Conservation (phyloP, 2,797 vertebrate genomes). For the Lacerta bilineata region DNA sequence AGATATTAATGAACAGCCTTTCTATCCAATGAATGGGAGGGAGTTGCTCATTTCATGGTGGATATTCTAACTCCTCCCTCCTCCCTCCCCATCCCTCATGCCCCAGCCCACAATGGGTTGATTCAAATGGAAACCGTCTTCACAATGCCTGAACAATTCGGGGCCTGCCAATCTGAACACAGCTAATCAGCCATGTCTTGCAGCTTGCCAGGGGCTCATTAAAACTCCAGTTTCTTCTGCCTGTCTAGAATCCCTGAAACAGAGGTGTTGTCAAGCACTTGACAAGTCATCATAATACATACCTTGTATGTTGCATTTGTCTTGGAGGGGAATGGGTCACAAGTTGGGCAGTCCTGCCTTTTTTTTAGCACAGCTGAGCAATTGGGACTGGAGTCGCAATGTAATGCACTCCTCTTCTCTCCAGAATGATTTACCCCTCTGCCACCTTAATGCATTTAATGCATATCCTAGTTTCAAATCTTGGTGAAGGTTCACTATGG, state of each 20-base stretch:
- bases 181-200: background rate
- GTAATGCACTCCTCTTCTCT: background rate
- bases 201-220: background rate
- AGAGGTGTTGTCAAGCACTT: background rate
- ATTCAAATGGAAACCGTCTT: background rate
- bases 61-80: background rate
- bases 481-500: background rate
- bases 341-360: background rate
- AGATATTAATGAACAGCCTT: background rate
- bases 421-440: background rate
- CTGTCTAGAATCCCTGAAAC: background rate
- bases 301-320: background rate
- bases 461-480: background rate
- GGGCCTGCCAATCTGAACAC: background rate
- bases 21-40: background rate
- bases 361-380: background rate
- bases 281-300: background rate
- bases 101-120: background rate
- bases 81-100: background rate
- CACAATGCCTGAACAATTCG: background rate
- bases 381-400: background rate
- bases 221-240: background rate
- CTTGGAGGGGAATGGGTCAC: background rate
- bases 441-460: background rate
- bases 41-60: background rate